phyloP scores from a whole-genome alignment of 1,140 invertebrate species.

The Patella vulgata region DNA sequence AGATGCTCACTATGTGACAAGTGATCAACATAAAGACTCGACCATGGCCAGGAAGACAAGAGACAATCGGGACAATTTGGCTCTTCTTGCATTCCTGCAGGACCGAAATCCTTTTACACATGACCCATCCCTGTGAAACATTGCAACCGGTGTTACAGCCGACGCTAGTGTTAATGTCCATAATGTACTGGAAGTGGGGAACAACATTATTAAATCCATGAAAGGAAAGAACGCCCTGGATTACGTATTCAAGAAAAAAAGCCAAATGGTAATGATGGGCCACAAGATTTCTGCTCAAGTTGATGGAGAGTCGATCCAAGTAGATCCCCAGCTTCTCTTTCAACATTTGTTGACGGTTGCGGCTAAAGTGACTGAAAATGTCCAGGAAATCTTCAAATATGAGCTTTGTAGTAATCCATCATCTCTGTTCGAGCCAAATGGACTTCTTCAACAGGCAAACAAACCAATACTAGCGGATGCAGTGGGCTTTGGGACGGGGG shows the following conservation, averaged over 20 bases:
- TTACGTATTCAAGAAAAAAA: slow-evolving; percentile 22
- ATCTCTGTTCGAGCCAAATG: slow-evolving; percentile 20
- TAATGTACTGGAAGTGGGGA: slow-evolving; percentile 19
- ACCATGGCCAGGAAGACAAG: slow-evolving; percentile 16
- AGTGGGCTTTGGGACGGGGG: slow-evolving; percentile 21
- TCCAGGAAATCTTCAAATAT: slow-evolving; percentile 15
- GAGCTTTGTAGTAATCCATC: slow-evolving; percentile 20
- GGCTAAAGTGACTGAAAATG: neutral
- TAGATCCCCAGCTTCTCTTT: slow-evolving; percentile 40
- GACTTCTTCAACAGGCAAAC: slow-evolving; percentile 5
- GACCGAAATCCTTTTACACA: slow-evolving; percentile 27
- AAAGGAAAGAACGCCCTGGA: slow-evolving; percentile 18
- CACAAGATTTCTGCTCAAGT: slow-evolving; percentile 8
- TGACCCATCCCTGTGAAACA: slow-evolving; percentile 21
- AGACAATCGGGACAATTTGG: slow-evolving; percentile 30
- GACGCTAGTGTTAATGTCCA: slow-evolving; percentile 20
- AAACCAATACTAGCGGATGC: slow-evolving; percentile 35
- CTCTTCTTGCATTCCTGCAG: slow-evolving; percentile 13
- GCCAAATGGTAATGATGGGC: slow-evolving; percentile 24
- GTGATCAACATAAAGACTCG: slow-evolving; percentile 39
- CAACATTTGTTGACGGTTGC: slow-evolving; percentile 26
- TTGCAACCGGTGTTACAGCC: slow-evolving; percentile 22
- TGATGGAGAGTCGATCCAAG: slow-evolving; percentile 7
- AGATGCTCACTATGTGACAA: slow-evolving; percentile 26
- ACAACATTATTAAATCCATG: slow-evolving; percentile 27